A percentile compares a stretch with the other conserved stretches of the same genome.
Evolutionary conservation across 2,113 vertebrate genomes (phyloP).

Genomic region (Ploceus nigricollis): DNA sequence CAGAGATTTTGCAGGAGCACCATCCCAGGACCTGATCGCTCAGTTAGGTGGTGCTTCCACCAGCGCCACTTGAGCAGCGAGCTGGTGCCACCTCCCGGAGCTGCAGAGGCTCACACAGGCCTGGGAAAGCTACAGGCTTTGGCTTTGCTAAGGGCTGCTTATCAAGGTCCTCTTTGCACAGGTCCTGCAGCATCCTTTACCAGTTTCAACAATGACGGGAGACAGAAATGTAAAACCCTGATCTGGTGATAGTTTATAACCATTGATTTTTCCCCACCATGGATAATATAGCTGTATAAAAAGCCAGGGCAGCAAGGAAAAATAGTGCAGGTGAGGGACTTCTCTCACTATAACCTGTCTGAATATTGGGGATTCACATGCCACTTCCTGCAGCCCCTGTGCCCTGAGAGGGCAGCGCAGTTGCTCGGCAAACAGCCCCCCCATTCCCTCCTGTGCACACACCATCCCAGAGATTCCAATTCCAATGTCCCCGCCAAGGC

Average conservation of each 20-base stretch:
- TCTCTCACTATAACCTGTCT: accelerated
- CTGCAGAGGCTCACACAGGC: background rate
- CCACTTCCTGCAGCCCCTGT: background rate
- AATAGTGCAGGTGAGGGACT: background rate
- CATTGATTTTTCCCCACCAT: accelerated
- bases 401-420: background rate
- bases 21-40: accelerated
- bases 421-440: background rate
- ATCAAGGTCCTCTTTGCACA: accelerated
- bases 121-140: background rate
- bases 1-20: background rate
- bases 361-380: accelerated
- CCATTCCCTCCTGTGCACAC: no score
- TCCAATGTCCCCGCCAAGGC: accelerated
- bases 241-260: background rate
- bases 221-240: background rate
- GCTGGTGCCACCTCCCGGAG: conserved; percentile 46
- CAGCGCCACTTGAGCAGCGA: background rate
- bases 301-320: accelerated
- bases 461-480: background rate
- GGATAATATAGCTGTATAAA: background rate
- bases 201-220: background rate
- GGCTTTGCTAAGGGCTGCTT: background rate
- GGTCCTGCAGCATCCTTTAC: background rate
- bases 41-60: accelerated